phyloP scores from a whole-genome alignment of 2,113 vertebrate species.

The Sterrhoptilus dennistouni region DNA sequence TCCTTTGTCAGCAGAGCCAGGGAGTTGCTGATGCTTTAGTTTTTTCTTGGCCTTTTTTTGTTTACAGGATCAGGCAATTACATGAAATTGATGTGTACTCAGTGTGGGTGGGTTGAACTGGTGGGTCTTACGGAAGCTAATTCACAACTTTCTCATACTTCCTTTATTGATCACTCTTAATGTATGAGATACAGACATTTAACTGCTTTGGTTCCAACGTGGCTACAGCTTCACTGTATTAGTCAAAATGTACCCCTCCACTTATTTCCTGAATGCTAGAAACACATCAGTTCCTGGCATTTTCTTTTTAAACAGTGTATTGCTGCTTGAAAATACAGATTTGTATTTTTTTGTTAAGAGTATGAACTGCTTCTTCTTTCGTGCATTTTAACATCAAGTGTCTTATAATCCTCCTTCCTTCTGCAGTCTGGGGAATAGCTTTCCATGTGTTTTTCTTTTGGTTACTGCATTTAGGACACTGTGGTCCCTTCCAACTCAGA shows the following conservation, averaged over 20 bases:
- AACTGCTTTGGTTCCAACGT: slow-evolving; percentile 52
- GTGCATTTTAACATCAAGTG: background rate
- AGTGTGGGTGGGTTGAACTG: slow-evolving; percentile 35
- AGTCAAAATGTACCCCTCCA: background rate
- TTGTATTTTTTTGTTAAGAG: background rate
- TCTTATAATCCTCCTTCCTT: background rate
- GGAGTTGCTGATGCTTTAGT: slow-evolving; percentile 38
- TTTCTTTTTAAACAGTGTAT: background rate
- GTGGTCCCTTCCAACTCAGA: background rate
- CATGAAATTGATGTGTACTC: slow-evolving; percentile 62
- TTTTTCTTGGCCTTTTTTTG: slow-evolving; percentile 66
- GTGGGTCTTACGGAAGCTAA: slow-evolving; percentile 50
- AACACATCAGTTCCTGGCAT: background rate
- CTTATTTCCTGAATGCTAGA: background rate
- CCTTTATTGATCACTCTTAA: slow-evolving; percentile 64
- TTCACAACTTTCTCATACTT: slow-evolving; percentile 66
- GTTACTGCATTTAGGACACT: background rate
- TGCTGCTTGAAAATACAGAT: background rate
- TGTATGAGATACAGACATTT: slow-evolving; percentile 39
- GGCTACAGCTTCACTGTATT: background rate
- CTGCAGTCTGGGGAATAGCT: background rate
- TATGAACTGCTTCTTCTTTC: background rate
- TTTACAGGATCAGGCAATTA: slow-evolving; percentile 59
- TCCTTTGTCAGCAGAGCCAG: slow-evolving; percentile 5
- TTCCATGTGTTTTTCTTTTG: background rate